Evolutionary conservation across 2,888 invertebrate species (phyloP).

Genomic region (Mythimna impura): DNA sequence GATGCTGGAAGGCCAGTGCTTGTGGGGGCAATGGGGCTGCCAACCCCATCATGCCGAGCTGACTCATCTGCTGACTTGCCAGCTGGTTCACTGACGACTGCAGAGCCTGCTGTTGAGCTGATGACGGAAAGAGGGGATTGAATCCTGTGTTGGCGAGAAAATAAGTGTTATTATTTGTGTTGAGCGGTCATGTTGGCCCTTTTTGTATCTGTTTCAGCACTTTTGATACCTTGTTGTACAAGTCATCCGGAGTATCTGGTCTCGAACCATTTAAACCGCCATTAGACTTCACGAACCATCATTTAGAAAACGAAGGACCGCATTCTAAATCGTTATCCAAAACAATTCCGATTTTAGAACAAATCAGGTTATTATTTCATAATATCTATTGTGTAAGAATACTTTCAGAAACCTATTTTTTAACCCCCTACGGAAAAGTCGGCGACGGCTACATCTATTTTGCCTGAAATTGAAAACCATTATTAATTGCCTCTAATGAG

Average conservation of each 20-base stretch:
- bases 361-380: no score
- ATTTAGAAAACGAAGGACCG: background rate
- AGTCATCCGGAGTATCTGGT: background rate
- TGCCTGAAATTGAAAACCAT: conserved; percentile 33
- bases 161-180: conserved; percentile 40
- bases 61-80: conserved; percentile 74
- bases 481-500: background rate
- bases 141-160: conserved; percentile 57
- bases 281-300: background rate
- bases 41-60: conserved; percentile 79
- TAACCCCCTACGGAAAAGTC: no score
- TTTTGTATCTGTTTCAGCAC: conserved; percentile 49
- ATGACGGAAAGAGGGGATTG: conserved; percentile 61
- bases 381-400: no score
- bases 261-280: background rate
- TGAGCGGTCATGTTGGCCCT: conserved; percentile 27
- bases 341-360: background rate
- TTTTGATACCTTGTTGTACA: background rate
- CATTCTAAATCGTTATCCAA: background rate
- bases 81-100: conserved; percentile 78
- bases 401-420: background rate
- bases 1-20: conserved; percentile 69
- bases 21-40: conserved; percentile 70
- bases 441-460: background rate
- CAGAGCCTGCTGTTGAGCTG: conserved; percentile 84